Evolutionary conservation across 2,797 vertebrate species (phyloP), one percentile per base, ranked within the genome.

Genomic region (Choloepus didactylus): DNA sequence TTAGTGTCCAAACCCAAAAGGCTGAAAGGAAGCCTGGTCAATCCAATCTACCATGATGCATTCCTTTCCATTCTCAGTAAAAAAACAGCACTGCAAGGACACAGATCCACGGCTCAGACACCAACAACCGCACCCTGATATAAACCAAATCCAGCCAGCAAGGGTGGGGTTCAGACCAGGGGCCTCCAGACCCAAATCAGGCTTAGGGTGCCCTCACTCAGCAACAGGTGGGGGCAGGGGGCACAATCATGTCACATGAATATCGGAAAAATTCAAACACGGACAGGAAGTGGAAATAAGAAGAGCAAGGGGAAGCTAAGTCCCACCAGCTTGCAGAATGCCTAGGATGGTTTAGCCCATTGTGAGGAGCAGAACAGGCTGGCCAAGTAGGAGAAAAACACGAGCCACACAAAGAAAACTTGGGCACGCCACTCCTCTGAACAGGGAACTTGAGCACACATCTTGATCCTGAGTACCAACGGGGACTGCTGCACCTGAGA

Each of bases 11-110:
- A 76, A 67, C 1, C 44, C 15, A 10, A 49, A 6, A n/a, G 3
- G 12, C 44, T 5, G 23, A 16, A n/a, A 27, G 72, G 6, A 0
- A 0, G 9, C 38, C 51, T 4, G 2, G 18, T 2, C 49, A 49
- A 49, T 49, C 49, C 6, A 2, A 23, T 25, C 51, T 21, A 18
- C 15, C 9, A 25, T 51, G 27, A 54, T 0, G 2, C 12, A 21
- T 2, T 60, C 84, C 76, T 60, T 29, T 16, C 38, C 72, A 15
- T 10, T n/a, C 27, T 60, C 1, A 0, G 15, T 4, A 16, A 23
- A 14, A 79, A 10, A 6, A 15, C 7, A 54, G 35, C 44, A 4
- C 4, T 0, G 0, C 67, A 19, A 44, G 41, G 41, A 44, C 41
- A 44, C 41, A 7, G 3, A 8, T 7, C 29, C 11, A 10, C 59